phyloP scores from a whole-genome alignment of 2,888 invertebrate genomes.

The Encarsia formosa region DNA sequence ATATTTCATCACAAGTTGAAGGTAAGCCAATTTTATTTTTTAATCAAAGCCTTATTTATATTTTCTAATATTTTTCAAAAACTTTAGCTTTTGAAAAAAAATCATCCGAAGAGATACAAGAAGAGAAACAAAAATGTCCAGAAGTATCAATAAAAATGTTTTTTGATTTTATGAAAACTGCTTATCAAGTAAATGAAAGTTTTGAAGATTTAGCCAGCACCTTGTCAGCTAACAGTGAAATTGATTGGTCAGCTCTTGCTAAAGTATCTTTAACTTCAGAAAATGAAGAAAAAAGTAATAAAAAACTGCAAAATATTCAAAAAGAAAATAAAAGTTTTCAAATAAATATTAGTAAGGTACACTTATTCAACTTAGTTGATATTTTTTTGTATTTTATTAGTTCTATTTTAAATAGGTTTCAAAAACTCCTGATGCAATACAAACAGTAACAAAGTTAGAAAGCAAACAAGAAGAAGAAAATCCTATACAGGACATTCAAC shows the following conservation, averaged over 20 bases:
- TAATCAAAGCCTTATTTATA: not conserved
- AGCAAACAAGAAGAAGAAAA: too few species aligned
- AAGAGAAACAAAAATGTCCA: conserved; percentile 38
- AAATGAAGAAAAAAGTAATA: conserved; percentile 17
- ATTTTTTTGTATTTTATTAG: not conserved
- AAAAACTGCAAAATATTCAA: conserved; percentile 7
- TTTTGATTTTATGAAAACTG: conserved; percentile 69
- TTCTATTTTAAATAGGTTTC: not conserved
- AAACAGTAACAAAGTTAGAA: too few species aligned
- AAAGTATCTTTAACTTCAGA: conserved; percentile 48
- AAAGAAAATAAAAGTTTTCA: conserved; percentile 9
- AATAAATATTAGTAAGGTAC: conserved; percentile 5
- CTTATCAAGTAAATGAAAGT: conserved; percentile 63
- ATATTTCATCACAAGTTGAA: conserved; percentile 7
- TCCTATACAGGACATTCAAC: too few species aligned
- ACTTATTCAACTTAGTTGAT: not conserved
- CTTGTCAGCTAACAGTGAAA: conserved; percentile 47
- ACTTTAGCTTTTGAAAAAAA: conserved; percentile 3
- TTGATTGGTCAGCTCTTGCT: conserved; percentile 54
- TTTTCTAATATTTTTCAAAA: not conserved
- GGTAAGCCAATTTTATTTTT: not conserved
- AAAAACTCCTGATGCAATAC: too few species aligned
- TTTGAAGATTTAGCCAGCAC: conserved; percentile 50
- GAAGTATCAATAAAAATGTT: conserved; percentile 68
- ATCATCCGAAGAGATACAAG: conserved; percentile 2